Conservation (phyloP, 2,113 vertebrate species). For the Columba livia region DNA sequence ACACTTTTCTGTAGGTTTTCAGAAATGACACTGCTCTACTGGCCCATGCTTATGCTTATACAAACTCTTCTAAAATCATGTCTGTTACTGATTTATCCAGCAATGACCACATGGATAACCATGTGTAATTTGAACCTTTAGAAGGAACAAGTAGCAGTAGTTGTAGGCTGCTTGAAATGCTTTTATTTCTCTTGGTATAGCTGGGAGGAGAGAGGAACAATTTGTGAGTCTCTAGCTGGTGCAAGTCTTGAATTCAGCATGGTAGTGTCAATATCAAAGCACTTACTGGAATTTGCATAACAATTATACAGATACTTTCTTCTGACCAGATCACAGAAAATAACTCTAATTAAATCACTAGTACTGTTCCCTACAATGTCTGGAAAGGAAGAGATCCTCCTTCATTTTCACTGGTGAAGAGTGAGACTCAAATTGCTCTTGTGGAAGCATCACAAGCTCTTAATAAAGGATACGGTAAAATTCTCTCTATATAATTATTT, state of each 20-base stretch:
- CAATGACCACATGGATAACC: background rate
- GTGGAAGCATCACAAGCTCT: background rate
- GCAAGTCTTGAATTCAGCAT: background rate
- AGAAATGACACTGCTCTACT: background rate
- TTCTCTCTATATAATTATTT: too few species aligned
- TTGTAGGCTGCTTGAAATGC: background rate
- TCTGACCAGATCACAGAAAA: background rate
- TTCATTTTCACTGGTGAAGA: background rate
- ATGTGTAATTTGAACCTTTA: background rate
- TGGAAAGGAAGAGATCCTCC: background rate
- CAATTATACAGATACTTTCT: background rate
- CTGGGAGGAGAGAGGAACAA: background rate
- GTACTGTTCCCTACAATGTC: background rate
- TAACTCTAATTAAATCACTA: background rate
- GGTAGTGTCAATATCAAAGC: background rate
- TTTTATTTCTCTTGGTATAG: background rate
- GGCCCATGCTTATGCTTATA: background rate
- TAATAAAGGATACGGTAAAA: background rate
- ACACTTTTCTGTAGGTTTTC: background rate
- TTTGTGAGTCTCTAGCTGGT: background rate
- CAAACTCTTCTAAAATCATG: background rate
- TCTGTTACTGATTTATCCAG: background rate
- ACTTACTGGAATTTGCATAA: background rate
- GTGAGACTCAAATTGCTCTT: background rate
- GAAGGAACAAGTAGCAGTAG: background rate